phyloP scores from a whole-genome alignment of 2,113 vertebrate species.

The Passer montanus region DNA sequence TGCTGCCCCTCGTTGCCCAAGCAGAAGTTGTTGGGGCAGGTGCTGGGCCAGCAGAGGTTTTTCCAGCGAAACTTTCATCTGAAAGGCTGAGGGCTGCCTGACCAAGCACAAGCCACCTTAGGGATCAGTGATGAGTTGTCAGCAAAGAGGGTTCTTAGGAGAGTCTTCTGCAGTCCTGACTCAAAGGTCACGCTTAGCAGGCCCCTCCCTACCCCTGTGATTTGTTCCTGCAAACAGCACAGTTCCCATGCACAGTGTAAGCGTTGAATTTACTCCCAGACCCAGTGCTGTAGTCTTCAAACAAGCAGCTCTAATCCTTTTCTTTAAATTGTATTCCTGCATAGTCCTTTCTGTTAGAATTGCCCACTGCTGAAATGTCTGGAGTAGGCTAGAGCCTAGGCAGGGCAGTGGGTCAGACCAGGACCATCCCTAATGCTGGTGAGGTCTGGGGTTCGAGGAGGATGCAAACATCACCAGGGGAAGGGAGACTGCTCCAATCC shows the following conservation, averaged over 20 bases:
- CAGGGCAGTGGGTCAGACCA: rapidly evolving
- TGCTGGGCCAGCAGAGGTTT: neutral
- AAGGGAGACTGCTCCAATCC: neutral
- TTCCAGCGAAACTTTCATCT: neutral
- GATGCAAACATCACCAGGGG: neutral
- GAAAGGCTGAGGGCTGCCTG: neutral
- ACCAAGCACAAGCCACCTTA: neutral
- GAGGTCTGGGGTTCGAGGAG: neutral
- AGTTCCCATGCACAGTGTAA: neutral
- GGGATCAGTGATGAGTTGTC: neutral
- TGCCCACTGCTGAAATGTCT: neutral
- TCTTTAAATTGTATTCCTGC: neutral
- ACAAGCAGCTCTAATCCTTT: neutral
- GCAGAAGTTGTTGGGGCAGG: neutral
- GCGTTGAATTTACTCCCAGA: neutral
- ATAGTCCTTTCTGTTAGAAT: neutral
- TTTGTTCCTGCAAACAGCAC: neutral
- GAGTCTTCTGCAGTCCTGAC: neutral
- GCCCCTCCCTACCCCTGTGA: neutral
- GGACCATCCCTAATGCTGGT: neutral
- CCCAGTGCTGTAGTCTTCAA: neutral
- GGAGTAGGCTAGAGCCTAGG: neutral
- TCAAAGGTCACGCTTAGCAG: neutral
- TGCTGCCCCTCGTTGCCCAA: neutral
- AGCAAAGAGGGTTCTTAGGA: neutral